Evolutionary conservation across 2,113 vertebrate species (phyloP).

Genomic region (Semnopithecus entellus): DNA sequence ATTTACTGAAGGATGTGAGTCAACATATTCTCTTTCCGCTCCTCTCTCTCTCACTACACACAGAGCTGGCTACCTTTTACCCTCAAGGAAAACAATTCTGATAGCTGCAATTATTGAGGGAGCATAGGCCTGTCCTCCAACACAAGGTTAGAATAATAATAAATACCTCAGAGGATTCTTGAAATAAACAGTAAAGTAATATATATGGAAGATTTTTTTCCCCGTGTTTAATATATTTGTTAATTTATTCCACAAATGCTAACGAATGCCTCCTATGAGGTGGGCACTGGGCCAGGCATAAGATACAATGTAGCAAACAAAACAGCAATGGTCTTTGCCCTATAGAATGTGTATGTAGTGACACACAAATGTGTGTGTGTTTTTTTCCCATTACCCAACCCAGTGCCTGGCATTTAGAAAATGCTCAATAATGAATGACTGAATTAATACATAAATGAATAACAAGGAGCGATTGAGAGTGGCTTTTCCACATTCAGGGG

Average conservation of each 20-base stretch:
- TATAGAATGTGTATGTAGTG: neutral
- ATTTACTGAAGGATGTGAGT: slow-evolving; percentile 72
- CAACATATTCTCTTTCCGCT: slow-evolving; percentile 44
- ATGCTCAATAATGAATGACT: neutral
- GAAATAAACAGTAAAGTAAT: neutral
- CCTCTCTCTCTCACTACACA: neutral
- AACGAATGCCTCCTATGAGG: neutral
- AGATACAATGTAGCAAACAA: neutral
- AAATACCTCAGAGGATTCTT: neutral
- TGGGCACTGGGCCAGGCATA: neutral
- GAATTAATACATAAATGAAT: neutral
- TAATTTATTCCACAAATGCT: neutral
- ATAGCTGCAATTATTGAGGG: neutral
- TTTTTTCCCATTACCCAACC: neutral
- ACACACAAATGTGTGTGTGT: neutral
- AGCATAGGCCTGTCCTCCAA: neutral
- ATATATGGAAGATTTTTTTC: neutral
- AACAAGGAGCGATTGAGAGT: neutral
- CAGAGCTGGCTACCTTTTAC: neutral
- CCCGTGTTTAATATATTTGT: neutral
- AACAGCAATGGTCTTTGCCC: neutral
- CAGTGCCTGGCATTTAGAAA: neutral
- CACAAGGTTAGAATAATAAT: neutral
- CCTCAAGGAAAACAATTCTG: neutral
- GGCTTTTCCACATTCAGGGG: neutral